Evolutionary conservation across 2,888 invertebrate species (phyloP).

Genomic region (Dicycla oo): DNA sequence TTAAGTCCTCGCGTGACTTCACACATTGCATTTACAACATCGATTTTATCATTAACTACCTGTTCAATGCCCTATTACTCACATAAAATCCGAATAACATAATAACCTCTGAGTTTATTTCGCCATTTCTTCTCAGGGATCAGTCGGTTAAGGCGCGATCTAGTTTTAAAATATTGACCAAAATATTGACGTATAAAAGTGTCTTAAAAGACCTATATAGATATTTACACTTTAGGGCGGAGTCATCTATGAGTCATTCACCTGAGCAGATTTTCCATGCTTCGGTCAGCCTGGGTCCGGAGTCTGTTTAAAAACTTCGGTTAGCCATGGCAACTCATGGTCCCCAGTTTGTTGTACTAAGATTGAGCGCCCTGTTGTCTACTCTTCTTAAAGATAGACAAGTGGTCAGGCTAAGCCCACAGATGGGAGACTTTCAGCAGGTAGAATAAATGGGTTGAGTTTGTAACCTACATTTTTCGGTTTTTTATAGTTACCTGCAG

Average conservation of each 20-base stretch:
- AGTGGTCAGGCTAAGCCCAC: too few relatives aligned
- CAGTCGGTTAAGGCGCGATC: too few relatives aligned
- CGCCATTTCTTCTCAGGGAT: too few relatives aligned
- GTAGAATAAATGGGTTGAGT: background rate
- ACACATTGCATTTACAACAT: conserved; percentile 31
- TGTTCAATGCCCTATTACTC: too few relatives aligned
- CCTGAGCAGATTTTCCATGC: background rate
- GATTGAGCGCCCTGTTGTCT: too few relatives aligned
- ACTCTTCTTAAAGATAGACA: too few relatives aligned
- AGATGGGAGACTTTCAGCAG: background rate
- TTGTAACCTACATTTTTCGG: background rate
- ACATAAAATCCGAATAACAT: too few relatives aligned
- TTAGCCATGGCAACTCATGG: background rate
- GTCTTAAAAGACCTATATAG: too few relatives aligned
- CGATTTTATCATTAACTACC: conserved; percentile 45
- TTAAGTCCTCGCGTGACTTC: conserved; percentile 51
- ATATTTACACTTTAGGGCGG: background rate
- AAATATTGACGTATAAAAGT: too few relatives aligned
- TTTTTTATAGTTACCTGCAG: background rate
- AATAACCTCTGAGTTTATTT: too few relatives aligned
- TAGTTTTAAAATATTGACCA: too few relatives aligned
- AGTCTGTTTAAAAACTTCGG: background rate
- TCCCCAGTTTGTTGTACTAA: too few relatives aligned
- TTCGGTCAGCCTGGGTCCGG: background rate
- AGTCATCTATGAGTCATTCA: background rate